Evolutionary conservation across 2,888 invertebrate species (phyloP), one percentile per base, ranked within the genome.

Genomic region (Agriotes lineatus): DNA sequence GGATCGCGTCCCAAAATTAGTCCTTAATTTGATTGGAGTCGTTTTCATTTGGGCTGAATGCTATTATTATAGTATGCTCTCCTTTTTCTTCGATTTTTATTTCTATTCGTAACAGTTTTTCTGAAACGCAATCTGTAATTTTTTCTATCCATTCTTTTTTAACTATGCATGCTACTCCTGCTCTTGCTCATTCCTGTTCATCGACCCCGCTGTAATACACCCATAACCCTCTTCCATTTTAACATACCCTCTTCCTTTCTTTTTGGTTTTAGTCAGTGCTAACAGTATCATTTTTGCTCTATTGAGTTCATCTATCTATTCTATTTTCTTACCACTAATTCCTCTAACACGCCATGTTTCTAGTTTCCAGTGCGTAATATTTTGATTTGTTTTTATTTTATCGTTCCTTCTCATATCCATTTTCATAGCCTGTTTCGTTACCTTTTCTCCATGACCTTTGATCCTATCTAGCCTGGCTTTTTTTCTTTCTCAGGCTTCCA

Each of bases 181-280:
- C 37, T n/a, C 37, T 39, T n/a, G 37, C 12, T 14, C 37, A 39
- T 14, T 39, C 37, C n/a, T 39, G 4, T 3, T 39, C 5, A 5
- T 39, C 37, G 5, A 12, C 37, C 12, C 37, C 37, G 12, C 37
- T 39, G 12, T 39, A 39, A 39, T 39, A 39, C 12, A 12, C 9
- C 9, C 33, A 33, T 33, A 14, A 9, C 10, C 19, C 19, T 2
- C 14, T 14, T 9, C 12, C 44, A 10, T 3, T 44, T 44, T 2
- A 44, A 44, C 44, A 44, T 14, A 14, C 3, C 48, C 19, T 48
- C 20, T 18, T 19, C 48, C 48, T 22, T 48, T 48, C 48, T 14
- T 42, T 16, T 12, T 42, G 2, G 39, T 37, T n/a, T 16, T 16
- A 20, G 48, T 48, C 20, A 48, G 20, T 1, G 48, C 10, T 20